Evolutionary conservation across 2,797 vertebrate genomes (phyloP), one percentile per base, ranked within the genome.

Genomic region (Gymnothorax javanicus): DNA sequence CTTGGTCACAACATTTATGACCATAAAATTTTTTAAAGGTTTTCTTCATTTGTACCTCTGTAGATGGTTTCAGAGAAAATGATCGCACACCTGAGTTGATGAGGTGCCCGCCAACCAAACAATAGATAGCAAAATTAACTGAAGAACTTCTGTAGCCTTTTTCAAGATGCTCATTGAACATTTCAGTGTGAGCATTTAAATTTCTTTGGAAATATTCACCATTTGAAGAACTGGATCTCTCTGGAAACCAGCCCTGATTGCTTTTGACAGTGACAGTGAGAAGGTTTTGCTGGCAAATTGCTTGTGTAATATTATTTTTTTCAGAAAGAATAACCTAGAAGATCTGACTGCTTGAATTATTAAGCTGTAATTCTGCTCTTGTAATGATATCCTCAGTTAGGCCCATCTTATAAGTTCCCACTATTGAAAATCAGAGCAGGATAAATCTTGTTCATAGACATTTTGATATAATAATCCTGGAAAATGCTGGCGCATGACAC

Each of bases 281-380:
- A 23, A 23, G 9, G 60, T 57, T 23, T n/a, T n/a, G n/a, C n/a
- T 84, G 77, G 33, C 17, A 77, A 59, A 69, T 43, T 85, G 82
- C 33, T 86, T 79, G 62, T 59, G 79, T 84, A 82, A 83, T n/a
- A 88, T 25, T 12, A 82, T 15, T 59, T 88, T 71, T 69, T 77
- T n/a, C 50, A 33, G 64, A 27, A 82, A 84, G 58, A 62, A 60
- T n/a, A 81, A n/a, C n/a, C n/a, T n/a, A 81, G 52, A 87, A 85
- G 83, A 79, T 62, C 83, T 83, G 79, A 71, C 52, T 85, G 73
- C 82, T 62, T 87, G 69, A 75, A 81, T 62, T 54, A 58, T n/a
- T 59, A 58, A 59, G 9, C 56, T 82, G 23, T 54, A 56, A 9
- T 27, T 15, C 60, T 85, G n/a, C 73, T 13, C 62, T 27, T 85